Conservation (phyloP, 2,113 vertebrate genomes). For the Papio anubis region DNA sequence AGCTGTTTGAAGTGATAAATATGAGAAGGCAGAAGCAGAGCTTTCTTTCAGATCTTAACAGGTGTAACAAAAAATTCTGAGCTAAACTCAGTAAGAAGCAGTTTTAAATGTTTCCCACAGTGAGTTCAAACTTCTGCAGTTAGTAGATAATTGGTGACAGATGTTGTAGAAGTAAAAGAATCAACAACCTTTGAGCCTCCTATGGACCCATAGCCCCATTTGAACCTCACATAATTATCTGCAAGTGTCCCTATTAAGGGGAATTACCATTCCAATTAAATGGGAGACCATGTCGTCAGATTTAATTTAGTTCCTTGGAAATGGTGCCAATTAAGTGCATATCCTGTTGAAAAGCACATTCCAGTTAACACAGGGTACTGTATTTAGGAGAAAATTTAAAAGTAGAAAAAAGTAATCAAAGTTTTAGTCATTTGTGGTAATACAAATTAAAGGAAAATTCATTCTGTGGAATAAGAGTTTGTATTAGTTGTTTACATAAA, state of each 20-base stretch:
- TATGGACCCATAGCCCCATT: conserved; percentile 75
- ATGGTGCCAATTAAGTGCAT: conserved; percentile 80
- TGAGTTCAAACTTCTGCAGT: conserved; percentile 66
- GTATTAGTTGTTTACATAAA: neutral
- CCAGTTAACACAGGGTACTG: neutral
- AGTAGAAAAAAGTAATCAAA: neutral
- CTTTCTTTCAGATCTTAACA: neutral
- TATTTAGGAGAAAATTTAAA: neutral
- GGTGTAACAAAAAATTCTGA: neutral
- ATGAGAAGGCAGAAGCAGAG: neutral
- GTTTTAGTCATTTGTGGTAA: neutral
- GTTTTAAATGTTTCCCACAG: conserved; percentile 68
- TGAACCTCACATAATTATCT: conserved; percentile 80
- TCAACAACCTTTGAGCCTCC: conserved; percentile 62
- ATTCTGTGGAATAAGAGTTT: neutral
- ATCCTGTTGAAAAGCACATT: conserved; percentile 78
- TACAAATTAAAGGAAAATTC: neutral
- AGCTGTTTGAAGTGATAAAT: conserved; percentile 44
- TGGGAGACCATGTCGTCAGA: conserved; percentile 81
- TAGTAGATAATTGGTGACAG: conserved; percentile 70
- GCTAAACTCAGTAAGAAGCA: conserved; percentile 53
- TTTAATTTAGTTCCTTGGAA: conserved; percentile 85
- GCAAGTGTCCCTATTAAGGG: conserved; percentile 82
- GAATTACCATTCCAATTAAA: conserved; percentile 84
- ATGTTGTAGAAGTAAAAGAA: conserved; percentile 67